Evolutionary conservation across 1,140 invertebrate genomes (phyloP).

Genomic region (Aporrectodea caliginosa): DNA sequence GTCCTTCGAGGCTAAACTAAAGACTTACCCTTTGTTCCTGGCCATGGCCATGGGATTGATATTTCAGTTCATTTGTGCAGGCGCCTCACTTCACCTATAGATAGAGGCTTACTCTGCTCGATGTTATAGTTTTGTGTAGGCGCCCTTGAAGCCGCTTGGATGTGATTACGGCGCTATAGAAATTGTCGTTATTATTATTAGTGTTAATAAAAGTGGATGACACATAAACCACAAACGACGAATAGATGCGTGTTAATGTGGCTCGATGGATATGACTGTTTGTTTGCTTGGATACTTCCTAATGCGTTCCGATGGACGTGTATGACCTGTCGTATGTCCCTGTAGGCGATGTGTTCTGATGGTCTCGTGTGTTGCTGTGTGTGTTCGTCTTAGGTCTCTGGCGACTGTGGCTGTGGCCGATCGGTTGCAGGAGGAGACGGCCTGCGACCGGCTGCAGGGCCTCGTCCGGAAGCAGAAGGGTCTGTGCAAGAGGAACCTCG

Average conservation of each 20-base stretch:
- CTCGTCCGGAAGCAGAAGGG: constrained; percentile 18
- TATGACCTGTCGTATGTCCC: not conserved
- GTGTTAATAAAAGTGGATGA: not conserved
- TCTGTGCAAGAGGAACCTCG: constrained; percentile 13
- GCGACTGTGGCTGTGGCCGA: not conserved
- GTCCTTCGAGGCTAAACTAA: too few species aligned
- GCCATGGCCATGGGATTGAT: too few species aligned
- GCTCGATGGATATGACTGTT: not conserved
- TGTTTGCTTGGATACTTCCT: not conserved
- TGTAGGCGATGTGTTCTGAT: not conserved
- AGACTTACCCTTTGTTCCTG: too few species aligned
- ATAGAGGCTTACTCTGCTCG: too few species aligned
- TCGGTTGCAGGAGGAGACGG: not conserved
- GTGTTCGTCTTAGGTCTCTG: not conserved
- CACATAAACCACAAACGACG: not conserved
- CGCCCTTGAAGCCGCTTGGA: too few species aligned
- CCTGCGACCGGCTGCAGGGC: constrained; percentile 1
- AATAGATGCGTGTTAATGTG: not conserved
- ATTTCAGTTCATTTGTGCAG: too few species aligned
- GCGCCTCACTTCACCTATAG: too few species aligned
- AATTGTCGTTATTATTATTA: too few species aligned
- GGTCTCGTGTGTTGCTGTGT: not conserved
- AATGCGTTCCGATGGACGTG: not conserved
- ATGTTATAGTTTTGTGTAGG: too few species aligned
- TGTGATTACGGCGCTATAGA: too few species aligned